Conservation (phyloP, 2,797 vertebrate genomes). For the Cygnus olor region DNA sequence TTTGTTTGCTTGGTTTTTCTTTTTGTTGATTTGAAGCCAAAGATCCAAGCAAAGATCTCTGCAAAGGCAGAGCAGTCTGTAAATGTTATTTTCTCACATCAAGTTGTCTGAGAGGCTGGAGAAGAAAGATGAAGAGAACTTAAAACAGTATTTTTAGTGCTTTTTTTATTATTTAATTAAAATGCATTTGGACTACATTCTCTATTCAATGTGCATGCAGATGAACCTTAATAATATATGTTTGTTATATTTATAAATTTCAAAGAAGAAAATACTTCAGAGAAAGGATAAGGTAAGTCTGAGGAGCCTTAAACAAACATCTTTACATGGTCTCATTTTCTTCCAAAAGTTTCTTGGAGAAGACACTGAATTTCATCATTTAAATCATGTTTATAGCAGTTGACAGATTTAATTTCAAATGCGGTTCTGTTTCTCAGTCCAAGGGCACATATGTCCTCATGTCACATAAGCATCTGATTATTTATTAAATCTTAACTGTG, state of each 20-base stretch:
- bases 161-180: slow-evolving; percentile 45
- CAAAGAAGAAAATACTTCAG: slow-evolving; percentile 56
- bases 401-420: not conserved
- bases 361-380: not conserved
- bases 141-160: not conserved
- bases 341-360: slow-evolving; percentile 10
- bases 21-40: slow-evolving; percentile 56
- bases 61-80: not conserved
- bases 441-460: not conserved
- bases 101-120: slow-evolving; percentile 12
- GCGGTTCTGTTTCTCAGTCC: not conserved
- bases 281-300: slow-evolving; percentile 12
- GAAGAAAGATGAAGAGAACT: slow-evolving; percentile 14
- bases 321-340: not conserved
- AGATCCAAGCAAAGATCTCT: slow-evolving; percentile 59
- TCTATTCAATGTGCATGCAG: slow-evolving; percentile 35
- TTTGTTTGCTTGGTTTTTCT: slow-evolving; percentile 15
- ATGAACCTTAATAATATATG: slow-evolving; percentile 41
- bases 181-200: not conserved
- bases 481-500: not conserved
- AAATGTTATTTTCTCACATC: slow-evolving; percentile 37
- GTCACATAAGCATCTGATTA: not conserved
- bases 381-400: not conserved
- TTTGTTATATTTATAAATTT: not conserved
- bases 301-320: slow-evolving; percentile 40